Base-by-base conservation (phyloP, 2,888 invertebrate genomes). In the Meteorus colon region DNA sequence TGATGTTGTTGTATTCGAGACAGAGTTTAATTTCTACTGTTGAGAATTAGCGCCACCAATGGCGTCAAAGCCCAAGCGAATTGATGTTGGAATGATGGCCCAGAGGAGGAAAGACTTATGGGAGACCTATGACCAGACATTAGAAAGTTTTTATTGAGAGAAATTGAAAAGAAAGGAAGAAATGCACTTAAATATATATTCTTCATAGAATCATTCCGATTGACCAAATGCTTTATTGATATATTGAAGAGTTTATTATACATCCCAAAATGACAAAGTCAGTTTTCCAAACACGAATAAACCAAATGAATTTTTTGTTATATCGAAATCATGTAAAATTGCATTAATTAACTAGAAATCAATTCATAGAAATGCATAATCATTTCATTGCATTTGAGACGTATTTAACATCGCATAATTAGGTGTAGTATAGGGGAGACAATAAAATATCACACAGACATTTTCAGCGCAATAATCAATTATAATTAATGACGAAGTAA, bases 51-150 rank as follows among this genome's bases (percentile, higher is more conserved):
- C 29, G 24, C 31, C 37, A 74, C 55, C 55, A 63, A 69, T 70
- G 62, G n/a, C 27, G 75, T 55, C 37, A 78, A 12, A 51, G 63
- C 45, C 14, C 63, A 66, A 5, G 72, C 41, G 68, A 66, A 19
- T 41, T 34, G 41, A 48, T 71, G 14, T 2, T 27, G 16, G 12
- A 68, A 45, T 27, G 69, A 73, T 65, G 60, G 14, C 48, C 68
- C 55, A 31, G 75, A 65, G 27, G 63, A 78, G 77, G 45, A 82
- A 79, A 73, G 48, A 72, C 75, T 77, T 63, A 73, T 68, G 29
- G 83, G 82, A 67, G 84, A 84, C 75, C 85, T 85, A 78, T 66
- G 81, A 83, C 74, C 79, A 82, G 51, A 77, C 60, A 73, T 51
- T 74, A 63, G 60, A 59, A 34, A 16, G 34, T 65, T 41, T 27